phyloP scores from a whole-genome alignment of 2,113 vertebrate species.

The Poeciliopsis retropinna region DNA sequence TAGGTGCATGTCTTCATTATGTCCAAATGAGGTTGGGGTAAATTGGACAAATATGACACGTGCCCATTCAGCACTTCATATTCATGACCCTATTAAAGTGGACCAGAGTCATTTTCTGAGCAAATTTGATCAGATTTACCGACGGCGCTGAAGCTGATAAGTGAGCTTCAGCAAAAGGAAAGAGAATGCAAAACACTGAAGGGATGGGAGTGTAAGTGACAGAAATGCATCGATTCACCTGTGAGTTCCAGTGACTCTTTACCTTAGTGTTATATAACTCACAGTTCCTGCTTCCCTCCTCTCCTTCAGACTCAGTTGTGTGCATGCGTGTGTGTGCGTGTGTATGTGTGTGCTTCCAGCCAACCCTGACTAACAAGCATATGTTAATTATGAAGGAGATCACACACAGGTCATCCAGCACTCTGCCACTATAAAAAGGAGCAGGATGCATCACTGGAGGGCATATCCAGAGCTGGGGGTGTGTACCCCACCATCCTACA shows the following conservation, averaged over 20 bases:
- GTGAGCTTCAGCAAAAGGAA: conserved; percentile 47
- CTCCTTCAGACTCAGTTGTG: conserved; percentile 21
- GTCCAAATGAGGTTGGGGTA: conserved; percentile 77
- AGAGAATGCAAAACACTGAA: conserved; percentile 44
- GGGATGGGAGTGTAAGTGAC: conserved; percentile 43
- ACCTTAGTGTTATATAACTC: conserved; percentile 47
- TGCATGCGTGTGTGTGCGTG: conserved; percentile 6
- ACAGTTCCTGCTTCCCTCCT: conserved; percentile 16
- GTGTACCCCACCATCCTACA: conserved; percentile 47
- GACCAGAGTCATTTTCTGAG: conserved; percentile 87
- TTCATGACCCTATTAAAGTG: conserved; percentile 87
- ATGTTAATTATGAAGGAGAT: conserved; percentile 97
- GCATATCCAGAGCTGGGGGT: conserved; percentile 85
- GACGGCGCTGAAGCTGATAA: conserved; percentile 72
- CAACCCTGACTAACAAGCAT: conserved; percentile 96
- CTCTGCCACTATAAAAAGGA: conserved; percentile 88
- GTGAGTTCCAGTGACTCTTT: conserved; percentile 7
- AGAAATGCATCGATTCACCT: conserved; percentile 16
- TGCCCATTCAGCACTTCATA: conserved; percentile 71
- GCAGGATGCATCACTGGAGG: conserved; percentile 90
- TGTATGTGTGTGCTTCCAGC: conserved; percentile 86
- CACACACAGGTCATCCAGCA: conserved; percentile 94
- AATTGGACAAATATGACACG: conserved; percentile 76
- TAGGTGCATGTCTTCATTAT: conserved; percentile 76
- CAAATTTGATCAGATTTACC: conserved; percentile 85